Percentiles rank a stretch among this genome's conserved stretches.
These are phyloP conservation scores for Flexamia atlantica DNA, from an alignment of 2,888 invertebrate species.

Conservation along the genomic window DNA sequence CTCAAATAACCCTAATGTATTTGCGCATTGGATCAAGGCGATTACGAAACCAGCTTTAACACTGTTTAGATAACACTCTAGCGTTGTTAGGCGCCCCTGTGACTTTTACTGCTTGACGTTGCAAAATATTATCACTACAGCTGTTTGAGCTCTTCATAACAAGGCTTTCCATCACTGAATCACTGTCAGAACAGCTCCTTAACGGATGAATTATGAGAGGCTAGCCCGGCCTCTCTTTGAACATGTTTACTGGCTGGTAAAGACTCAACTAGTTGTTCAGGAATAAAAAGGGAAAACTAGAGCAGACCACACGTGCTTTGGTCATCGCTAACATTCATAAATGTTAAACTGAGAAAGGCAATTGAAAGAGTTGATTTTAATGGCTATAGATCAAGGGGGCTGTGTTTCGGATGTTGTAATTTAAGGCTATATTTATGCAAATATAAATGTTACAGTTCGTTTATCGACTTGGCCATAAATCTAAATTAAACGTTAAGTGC, in stretches of 20 bases:
- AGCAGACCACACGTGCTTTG: not conserved
- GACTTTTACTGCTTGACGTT: not conserved
- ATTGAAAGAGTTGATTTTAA: too few relatives aligned
- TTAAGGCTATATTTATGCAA: too few relatives aligned
- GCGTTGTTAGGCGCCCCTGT: not conserved
- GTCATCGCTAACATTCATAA: too few relatives aligned
- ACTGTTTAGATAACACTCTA: slow-evolving; percentile 6
- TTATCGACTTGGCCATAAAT: too few relatives aligned
- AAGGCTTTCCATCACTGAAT: not conserved
- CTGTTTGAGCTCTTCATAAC: slow-evolving; percentile 17
- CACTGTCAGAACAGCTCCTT: not conserved
- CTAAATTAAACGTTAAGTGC: too few relatives aligned
- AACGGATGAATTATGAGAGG: not conserved
- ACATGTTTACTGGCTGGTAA: not conserved
- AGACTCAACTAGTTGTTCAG: not conserved
- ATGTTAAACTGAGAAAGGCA: too few relatives aligned
- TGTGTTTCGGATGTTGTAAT: too few relatives aligned
- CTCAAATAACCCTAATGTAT: too few relatives aligned
- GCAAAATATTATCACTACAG: slow-evolving; percentile 1
- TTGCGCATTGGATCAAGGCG: not conserved
- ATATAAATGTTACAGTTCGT: too few relatives aligned
- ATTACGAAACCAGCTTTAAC: not conserved
- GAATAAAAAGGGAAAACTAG: slow-evolving; percentile 1
- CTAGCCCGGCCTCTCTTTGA: not conserved
- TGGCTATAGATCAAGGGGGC: too few relatives aligned